These are phyloP conservation scores for Patella vulgata DNA, from an alignment of 1,140 invertebrate species.

Conservation along the genomic window DNA sequence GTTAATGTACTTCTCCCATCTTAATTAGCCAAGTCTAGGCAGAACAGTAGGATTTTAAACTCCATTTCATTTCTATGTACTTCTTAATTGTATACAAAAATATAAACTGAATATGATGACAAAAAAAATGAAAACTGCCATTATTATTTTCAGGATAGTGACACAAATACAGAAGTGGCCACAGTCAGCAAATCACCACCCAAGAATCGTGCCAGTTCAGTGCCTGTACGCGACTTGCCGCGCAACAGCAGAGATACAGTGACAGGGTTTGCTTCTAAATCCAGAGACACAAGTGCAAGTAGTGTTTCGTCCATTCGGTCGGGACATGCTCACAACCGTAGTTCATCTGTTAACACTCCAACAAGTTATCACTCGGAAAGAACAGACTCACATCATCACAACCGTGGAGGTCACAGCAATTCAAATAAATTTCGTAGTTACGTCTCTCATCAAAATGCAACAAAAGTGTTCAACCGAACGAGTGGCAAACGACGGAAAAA, in stretches of 20 bases:
- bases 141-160: slow-evolving; percentile 13
- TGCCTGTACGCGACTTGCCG: slow-evolving; percentile 10
- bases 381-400: slow-evolving; percentile 7
- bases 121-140: too few relatives aligned
- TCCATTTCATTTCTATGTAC: too few relatives aligned
- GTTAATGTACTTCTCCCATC: too few relatives aligned
- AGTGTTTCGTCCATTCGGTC: slow-evolving; percentile 54
- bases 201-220: slow-evolving; percentile 4
- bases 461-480: slow-evolving; percentile 10
- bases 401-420: background rate
- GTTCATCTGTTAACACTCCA: background rate
- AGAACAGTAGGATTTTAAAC: too few relatives aligned
- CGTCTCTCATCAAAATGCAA: too few relatives aligned
- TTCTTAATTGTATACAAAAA: too few relatives aligned
- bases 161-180: slow-evolving; percentile 1
- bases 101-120: too few relatives aligned
- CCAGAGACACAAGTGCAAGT: slow-evolving; percentile 49
- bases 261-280: slow-evolving; percentile 29
- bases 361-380: slow-evolving; percentile 2
- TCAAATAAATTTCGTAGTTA: background rate
- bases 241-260: slow-evolving; percentile 3
- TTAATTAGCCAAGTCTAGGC: too few relatives aligned
- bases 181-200: background rate
- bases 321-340: background rate
- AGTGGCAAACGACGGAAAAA: slow-evolving; percentile 13